Evolutionary conservation across 64 coral and sea anemone species (phyloP), one percentile per base, ranked within the genome.

Genomic region (Platygyra sinensis): DNA sequence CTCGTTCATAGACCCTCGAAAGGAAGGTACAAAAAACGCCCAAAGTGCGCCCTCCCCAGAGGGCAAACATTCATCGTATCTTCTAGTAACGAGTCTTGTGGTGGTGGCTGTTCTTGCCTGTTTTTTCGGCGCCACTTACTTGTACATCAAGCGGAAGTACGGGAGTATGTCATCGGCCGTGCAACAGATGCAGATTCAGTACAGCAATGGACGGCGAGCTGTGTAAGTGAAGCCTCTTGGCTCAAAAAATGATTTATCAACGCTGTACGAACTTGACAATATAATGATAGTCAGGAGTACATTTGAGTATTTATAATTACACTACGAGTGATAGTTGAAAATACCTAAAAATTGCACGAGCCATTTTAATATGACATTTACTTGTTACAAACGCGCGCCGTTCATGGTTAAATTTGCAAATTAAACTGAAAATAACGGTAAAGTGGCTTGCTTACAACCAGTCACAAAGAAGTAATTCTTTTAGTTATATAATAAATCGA

Each of bases 101-200:
- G 33, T 85, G 17, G 11, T 85, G 24, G 11, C 63, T n/a, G 81
- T 52, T 9, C 10, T 85, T n/a, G 81, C 81, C 62, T 67, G 62
- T 32, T 71, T 85, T 60, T 27, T 85, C 25, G 81, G 33, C 1
- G 32, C 39, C 3, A 52, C 31, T 17, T 85, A 85, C 15, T 4
- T 85, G 24, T 85, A 71, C 63, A 51, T 85, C 0, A 85, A 85
- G 17, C 62, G 62, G 33, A 85, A 71, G 46, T 85, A 85, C 62
- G 81, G 81, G 22, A 85, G 63, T 22, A 85, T 85, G 63, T 71
- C 81, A 51, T 71, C 62, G 52, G 81, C 60, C 10, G 81, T 85
- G 10, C 81, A 71, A 71, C 81, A 85, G 62, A 85, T 85, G 62
- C 81, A 85, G 14, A 63, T 85, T 64, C 81, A 85, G 31, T 85